Percentiles rank a stretch among this genome's conserved stretches.
Conservation (phyloP, 2,113 vertebrate species). For the Haemorhous mexicanus region DNA sequence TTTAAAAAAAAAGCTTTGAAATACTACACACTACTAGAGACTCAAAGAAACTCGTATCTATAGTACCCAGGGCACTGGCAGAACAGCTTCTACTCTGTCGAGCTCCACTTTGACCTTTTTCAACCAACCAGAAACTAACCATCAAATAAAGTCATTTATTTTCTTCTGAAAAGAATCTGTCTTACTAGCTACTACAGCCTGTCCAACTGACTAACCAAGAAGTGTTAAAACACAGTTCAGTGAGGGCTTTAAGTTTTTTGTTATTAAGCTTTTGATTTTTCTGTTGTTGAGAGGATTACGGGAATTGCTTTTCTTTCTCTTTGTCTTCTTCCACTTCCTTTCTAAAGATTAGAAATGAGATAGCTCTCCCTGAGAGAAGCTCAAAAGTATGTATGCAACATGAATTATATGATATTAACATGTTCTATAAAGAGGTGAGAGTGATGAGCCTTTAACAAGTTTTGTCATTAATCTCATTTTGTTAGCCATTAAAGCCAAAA, state of each 20-base stretch:
- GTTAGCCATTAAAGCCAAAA: background rate
- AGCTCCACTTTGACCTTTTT: background rate
- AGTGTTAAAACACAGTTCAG: background rate
- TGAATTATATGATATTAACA: background rate
- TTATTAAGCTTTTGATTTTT: background rate
- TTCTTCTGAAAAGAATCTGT: background rate
- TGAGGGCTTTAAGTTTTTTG: background rate
- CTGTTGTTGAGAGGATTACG: background rate
- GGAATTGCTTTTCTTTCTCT: background rate
- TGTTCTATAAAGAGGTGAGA: constrained; percentile 11
- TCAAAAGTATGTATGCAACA: background rate
- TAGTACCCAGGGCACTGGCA: background rate
- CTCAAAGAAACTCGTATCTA: background rate
- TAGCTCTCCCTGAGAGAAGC: background rate
- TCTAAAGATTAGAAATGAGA: background rate
- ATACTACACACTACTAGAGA: background rate
- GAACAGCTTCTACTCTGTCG: background rate
- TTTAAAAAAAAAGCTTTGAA: background rate
- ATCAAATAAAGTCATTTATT: background rate
- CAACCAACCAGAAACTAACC: background rate
- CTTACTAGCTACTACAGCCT: background rate
- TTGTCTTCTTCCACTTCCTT: background rate
- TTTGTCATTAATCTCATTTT: constrained; percentile 5
- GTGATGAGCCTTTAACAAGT: background rate
- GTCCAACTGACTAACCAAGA: background rate